Evolutionary conservation across 1,140 invertebrate genomes (phyloP), one percentile per base, ranked within the genome.

Genomic region (Rhyzopertha dominica): DNA sequence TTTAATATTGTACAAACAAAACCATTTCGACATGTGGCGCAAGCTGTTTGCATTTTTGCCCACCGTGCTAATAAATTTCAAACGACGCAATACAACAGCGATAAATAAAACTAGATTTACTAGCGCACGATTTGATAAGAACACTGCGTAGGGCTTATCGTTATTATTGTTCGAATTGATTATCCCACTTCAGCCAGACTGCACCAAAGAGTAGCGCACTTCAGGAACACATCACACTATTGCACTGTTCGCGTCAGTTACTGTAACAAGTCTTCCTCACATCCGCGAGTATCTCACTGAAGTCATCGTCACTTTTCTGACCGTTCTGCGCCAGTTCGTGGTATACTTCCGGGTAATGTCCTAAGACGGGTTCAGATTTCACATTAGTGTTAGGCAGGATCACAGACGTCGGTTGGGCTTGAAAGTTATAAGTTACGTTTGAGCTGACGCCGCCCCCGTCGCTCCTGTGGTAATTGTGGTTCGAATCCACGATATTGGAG

Each of bases 261-360:
- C 85, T 88, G 69, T 87, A 90, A 65, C 86, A 89, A 17, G 87
- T 89, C 63, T 90, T 88, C 43, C 87, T 74, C 25, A 89, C 86
- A 47, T 86, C 85, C 2, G 87, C 87, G 26, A 90, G 67, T 54
- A 90, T 89, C 48, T 87, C 85, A 69, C 85, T 88, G 68, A 89
- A 89, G 60, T 90, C 85, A 47, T 88, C 85, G 36, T 87, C 85
- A 1, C 75, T 68, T 51, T 84, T 81, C 14, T 75, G 68, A 19
- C 63, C 56, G 22, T 60, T 62, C 9, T 49, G 37, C 7, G 37
- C 13, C 2, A 43, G 37, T 10, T 53, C 30, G 32, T 60, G 58
- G 24, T 61, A 59, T n/a, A 61, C 56, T 38, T 63, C 61, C 14
- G 55, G 53, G 26, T 61, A 58, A 14, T 57, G 51, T 10, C 47